These are phyloP conservation scores for Dendrocincla fuliginosa DNA, from an alignment of 2,797 vertebrate species.

Conservation along the genomic window DNA sequence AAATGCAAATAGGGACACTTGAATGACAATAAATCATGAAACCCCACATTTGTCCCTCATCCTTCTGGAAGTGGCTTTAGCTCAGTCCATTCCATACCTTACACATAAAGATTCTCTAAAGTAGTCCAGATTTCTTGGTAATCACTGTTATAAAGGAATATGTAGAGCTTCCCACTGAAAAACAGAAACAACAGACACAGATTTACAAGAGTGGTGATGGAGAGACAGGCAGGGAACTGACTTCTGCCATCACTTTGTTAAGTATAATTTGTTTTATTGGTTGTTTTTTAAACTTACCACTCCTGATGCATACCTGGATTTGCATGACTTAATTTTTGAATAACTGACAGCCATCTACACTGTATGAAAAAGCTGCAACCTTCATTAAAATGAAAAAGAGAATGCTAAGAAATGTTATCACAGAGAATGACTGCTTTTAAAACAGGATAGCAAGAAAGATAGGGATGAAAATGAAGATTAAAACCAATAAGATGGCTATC, in stretches of 20 bases:
- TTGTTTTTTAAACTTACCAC: neutral
- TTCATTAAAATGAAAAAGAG: neutral
- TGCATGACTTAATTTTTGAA: neutral
- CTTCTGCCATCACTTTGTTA: neutral
- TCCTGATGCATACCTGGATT: neutral
- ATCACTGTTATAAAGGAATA: neutral
- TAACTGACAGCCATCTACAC: neutral
- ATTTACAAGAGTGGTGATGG: neutral
- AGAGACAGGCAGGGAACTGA: neutral
- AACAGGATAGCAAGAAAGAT: neutral
- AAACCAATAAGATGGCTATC: neutral
- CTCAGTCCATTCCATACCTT: neutral
- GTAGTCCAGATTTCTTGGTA: neutral
- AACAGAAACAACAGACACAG: neutral
- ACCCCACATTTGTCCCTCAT: neutral
- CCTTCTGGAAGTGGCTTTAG: neutral
- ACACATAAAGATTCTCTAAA: neutral
- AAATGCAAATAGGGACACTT: neutral
- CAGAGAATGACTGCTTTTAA: neutral
- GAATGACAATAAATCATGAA: neutral
- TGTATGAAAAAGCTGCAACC: neutral
- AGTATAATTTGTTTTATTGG: neutral
- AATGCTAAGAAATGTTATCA: neutral
- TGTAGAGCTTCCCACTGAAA: neutral
- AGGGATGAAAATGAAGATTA: neutral